Evolutionary conservation across 2,888 invertebrate species (phyloP).

Genomic region (Schizotus pectinicornis): DNA sequence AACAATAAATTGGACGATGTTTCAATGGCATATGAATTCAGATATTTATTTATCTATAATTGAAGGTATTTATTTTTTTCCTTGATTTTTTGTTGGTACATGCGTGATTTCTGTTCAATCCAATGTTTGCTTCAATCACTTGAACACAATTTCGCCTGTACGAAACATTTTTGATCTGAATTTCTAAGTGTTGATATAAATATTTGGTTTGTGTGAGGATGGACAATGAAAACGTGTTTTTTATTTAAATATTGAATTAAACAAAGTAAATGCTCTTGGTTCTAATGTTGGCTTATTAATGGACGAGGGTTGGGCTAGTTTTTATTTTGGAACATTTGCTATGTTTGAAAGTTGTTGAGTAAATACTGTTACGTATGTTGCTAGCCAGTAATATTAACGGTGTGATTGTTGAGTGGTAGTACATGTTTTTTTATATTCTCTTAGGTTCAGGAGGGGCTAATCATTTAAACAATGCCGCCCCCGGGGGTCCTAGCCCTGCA

Average conservation of each 20-base stretch:
- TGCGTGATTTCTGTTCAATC: constrained; percentile 9
- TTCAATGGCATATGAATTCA: constrained; percentile 4
- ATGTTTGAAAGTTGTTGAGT: too few species aligned
- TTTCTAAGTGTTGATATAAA: too few species aligned
- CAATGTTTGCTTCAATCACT: constrained; percentile 1
- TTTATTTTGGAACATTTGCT: too few species aligned
- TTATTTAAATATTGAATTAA: too few species aligned
- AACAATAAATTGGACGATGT: constrained; percentile 11
- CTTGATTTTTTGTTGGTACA: constrained; percentile 3
- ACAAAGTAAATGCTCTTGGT: too few species aligned
- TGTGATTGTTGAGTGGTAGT: constrained; percentile 10
- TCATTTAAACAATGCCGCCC: constrained; percentile 56
- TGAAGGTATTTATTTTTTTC: constrained; percentile 16
- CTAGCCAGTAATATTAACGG: constrained; percentile 5
- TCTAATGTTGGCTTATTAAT: too few species aligned
- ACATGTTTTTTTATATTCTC: constrained; percentile 28
- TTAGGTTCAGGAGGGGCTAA: constrained; percentile 56
- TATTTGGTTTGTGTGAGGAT: too few species aligned
- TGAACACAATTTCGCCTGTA: neutral
- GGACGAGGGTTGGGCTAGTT: too few species aligned
- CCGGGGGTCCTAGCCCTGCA: constrained; percentile 57
- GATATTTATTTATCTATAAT: constrained; percentile 11
- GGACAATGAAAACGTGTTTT: too few species aligned
- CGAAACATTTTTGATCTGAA: too few species aligned
- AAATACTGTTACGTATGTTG: neutral